Conservation (phyloP, 2,797 vertebrate species). For the Vespertilio murinus region DNA sequence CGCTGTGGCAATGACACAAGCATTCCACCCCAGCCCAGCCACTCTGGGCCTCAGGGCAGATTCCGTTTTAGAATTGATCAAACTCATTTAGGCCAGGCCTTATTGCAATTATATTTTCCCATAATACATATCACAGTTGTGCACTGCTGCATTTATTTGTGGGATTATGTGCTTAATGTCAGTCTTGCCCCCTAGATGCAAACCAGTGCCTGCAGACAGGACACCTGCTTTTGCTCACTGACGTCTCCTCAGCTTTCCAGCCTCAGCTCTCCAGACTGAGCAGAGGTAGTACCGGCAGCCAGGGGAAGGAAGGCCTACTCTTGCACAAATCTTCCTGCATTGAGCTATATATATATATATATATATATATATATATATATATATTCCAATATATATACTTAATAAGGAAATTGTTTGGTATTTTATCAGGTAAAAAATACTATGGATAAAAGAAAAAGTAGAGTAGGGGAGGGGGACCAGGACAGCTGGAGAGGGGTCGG, state of each 20-base stretch:
- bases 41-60: no score
- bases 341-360: neutral
- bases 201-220: neutral
- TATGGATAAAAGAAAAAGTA: neutral
- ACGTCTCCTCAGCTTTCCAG: neutral
- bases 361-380: neutral
- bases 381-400: neutral
- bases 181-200: neutral
- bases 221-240: neutral
- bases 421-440: neutral
- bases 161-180: neutral
- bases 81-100: neutral
- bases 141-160: neutral
- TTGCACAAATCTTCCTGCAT: no score
- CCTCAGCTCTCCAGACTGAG: neutral
- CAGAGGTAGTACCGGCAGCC: no score
- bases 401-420: neutral
- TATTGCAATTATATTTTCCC: neutral
- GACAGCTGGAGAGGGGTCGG: neutral
- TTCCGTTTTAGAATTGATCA: neutral
- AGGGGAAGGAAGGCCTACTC: no score
- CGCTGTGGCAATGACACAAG: no score
- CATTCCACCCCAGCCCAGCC: no score
- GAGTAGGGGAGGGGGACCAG: neutral
- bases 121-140: neutral